Evolutionary conservation across 1,140 invertebrate genomes (phyloP), one percentile per base, ranked within the genome.

Genomic region (Notospermus geniculatus): DNA sequence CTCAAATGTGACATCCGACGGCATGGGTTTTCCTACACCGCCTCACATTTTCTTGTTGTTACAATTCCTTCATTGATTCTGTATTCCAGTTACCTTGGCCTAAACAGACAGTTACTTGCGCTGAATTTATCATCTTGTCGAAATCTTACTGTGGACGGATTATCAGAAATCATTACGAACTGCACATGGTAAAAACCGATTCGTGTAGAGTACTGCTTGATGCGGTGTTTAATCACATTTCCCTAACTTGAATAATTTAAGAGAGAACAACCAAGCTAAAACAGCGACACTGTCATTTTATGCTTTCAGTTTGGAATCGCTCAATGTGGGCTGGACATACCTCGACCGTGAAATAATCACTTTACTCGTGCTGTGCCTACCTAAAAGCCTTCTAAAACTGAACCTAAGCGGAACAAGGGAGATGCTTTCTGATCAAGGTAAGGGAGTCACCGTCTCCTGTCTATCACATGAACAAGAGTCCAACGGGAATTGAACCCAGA

Each of bases 261-360:
- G n/a, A n/a, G n/a, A n/a, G n/a, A n/a, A n/a, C n/a, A n/a, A n/a
- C n/a, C n/a, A n/a, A n/a, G n/a, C n/a, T n/a, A n/a, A n/a, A n/a
- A n/a, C n/a, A n/a, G n/a, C n/a, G n/a, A n/a, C n/a, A n/a, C n/a
- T n/a, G n/a, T n/a, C n/a, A n/a, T n/a, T n/a, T n/a, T n/a, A n/a
- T n/a, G 63, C 65, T 82, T 83, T 66, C 72, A 91, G 88, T 57
- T 80, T 93, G 50, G 84, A 83, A 65, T 86, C 88, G 29, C 77
- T 94, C 25, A 93, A 94, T 81, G 76, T 94, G 59, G 87, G 88
- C 0, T 95, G 92, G 92, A 91, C 90, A 58, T 82, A 84, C 54
- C 74, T 94, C n/a, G 82, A 81, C 65, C 72, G 77, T 17, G 81
- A 84, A 4, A 83, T 85, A 7, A 82, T 93, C 29, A 73, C 85